These are phyloP conservation scores for Hyperoodon ampullatus DNA, from an alignment of 2,113 vertebrate species.

Conservation along the genomic window DNA sequence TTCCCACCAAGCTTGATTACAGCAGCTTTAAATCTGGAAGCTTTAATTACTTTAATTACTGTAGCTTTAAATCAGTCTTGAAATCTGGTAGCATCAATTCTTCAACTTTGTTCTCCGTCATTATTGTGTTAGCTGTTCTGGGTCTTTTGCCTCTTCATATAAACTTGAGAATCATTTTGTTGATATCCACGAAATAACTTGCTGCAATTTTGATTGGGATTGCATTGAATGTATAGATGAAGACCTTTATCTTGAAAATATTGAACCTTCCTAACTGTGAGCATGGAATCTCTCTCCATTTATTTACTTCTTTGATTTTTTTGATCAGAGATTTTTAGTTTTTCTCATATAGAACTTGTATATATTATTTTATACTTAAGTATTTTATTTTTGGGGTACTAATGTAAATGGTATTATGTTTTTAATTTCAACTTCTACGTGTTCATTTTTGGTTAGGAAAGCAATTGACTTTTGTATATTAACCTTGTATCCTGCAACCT, in stretches of 20 bases:
- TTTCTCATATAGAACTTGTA: not conserved
- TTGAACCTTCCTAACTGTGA: not conserved
- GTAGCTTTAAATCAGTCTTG: not conserved
- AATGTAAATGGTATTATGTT: not conserved
- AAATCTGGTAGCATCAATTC: not conserved
- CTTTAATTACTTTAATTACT: not conserved
- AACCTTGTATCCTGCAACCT: not conserved
- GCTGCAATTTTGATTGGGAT: not conserved
- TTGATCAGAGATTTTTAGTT: not conserved
- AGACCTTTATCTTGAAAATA: not conserved
- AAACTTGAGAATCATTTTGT: not conserved
- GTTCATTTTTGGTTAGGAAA: not conserved
- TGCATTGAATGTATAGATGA: not conserved
- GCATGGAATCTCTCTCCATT: not conserved
- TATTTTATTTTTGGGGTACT: not conserved
- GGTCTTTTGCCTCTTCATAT: not conserved
- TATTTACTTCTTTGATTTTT: not conserved
- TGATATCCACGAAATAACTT: not conserved
- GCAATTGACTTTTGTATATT: not conserved
- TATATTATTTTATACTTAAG: not conserved
- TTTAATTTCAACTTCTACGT: not conserved
- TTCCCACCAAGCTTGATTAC: not conserved
- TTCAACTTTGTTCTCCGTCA: not conserved
- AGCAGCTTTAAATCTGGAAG: not conserved
- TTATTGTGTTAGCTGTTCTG: not conserved